Evolutionary conservation across 2,888 invertebrate species (phyloP).

Genomic region (Silvanus unidentatus): DNA sequence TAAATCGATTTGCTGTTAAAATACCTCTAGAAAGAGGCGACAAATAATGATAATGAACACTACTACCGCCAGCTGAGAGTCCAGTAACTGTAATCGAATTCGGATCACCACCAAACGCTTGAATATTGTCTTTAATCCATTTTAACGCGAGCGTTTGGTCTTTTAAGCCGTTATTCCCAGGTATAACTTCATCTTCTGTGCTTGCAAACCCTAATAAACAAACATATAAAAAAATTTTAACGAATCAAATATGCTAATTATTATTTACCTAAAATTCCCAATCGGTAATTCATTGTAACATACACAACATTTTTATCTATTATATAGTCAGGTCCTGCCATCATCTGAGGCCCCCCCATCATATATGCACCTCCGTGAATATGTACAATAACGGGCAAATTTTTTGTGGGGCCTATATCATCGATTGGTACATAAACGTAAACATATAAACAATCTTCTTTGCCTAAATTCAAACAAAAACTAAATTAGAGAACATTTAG

Average conservation of each 20-base stretch:
- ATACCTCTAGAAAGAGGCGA: constrained; percentile 35
- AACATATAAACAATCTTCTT: constrained; percentile 61
- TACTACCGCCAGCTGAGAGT: constrained; percentile 40
- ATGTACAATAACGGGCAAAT: constrained; percentile 45
- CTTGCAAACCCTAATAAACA: constrained; percentile 37
- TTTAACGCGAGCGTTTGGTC: constrained; percentile 38
- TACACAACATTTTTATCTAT: constrained; percentile 42
- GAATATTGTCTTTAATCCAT: constrained; percentile 41
- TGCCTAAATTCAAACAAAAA: constrained; percentile 43
- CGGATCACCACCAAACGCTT: constrained; percentile 41
- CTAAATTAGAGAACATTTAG: background rate
- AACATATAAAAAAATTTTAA: constrained; percentile 1
- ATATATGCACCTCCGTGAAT: constrained; percentile 50
- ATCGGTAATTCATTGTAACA: constrained; percentile 38
- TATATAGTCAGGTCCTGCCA: constrained; percentile 45
- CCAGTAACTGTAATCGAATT: constrained; percentile 40
- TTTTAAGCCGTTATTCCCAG: constrained; percentile 42
- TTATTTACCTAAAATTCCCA: constrained; percentile 33
- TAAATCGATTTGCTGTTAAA: background rate
- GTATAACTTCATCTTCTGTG: constrained; percentile 38
- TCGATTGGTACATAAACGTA: constrained; percentile 56
- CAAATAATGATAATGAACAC: constrained; percentile 41
- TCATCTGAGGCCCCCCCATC: constrained; percentile 39
- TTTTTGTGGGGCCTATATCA: constrained; percentile 30
- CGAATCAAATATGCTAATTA: background rate